Percentiles rank a stretch among this genome's conserved stretches.
These are phyloP conservation scores for Rotaria socialis DNA, from an alignment of 2,888 invertebrate species.

Conservation along the genomic window DNA sequence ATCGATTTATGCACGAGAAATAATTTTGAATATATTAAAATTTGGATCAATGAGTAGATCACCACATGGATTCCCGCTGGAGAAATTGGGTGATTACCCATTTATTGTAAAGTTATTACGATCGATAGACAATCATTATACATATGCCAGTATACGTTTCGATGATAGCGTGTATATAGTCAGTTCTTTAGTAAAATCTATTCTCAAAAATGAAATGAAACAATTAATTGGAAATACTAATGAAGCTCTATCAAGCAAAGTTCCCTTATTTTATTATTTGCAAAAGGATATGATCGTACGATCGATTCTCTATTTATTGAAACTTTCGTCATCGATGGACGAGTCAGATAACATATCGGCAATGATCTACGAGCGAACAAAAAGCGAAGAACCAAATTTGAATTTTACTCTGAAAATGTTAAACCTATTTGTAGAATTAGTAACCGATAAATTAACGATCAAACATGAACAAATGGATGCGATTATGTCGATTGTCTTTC, in stretches of 20 bases:
- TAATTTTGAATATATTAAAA: background rate
- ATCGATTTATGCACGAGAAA: background rate
- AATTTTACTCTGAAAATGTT: background rate
- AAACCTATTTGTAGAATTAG: background rate
- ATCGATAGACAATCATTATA: background rate
- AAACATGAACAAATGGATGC: background rate
- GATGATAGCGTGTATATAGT: background rate
- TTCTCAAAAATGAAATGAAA: background rate
- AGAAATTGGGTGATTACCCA: background rate
- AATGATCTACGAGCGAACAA: background rate
- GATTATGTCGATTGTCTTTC: background rate
- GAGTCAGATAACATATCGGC: background rate
- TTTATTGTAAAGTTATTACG: background rate
- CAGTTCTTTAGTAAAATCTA: background rate
- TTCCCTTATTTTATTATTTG: slow-evolving; percentile 4
- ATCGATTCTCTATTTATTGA: background rate
- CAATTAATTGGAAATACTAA: background rate
- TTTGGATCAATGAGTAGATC: background rate
- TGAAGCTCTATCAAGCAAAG: background rate
- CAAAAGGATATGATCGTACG: background rate
- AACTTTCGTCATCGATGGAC: background rate
- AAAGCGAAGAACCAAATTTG: background rate
- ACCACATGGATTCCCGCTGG: background rate
- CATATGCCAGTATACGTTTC: background rate
- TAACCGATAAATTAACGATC: background rate